Evolutionary conservation across 2,113 vertebrate genomes (phyloP), one percentile per base, ranked within the genome.

Genomic region (Madoqua kirkii): DNA sequence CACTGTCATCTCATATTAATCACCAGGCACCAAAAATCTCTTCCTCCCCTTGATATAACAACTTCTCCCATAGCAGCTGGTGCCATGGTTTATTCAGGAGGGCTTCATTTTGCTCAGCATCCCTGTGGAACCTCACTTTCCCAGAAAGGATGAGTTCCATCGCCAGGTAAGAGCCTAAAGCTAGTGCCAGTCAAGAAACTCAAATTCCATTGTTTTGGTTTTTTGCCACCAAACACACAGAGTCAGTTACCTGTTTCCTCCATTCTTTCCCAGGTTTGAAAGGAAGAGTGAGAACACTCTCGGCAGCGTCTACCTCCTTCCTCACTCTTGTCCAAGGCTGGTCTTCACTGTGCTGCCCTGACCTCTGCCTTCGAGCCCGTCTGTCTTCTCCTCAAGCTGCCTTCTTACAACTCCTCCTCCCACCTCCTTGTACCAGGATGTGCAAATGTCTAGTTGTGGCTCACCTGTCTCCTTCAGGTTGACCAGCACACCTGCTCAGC

Each of bases 1-100:
- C n/a, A 59, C n/a, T 50, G 19, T 52, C 79, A 62, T 64, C 82
- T 74, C n/a, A 48, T 60, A 79, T n/a, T 89, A 89, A 79, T 60
- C 54, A 78, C 15, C 40, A 78, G 67, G 17, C 52, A 71, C 55
- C 43, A 10, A 60, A 92, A 95, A 36, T 16, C 16, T 76, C 91
- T 55, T 76, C 64, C 27, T 67, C 7, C 36, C 21, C 9, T 40
- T 12, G 33, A 91, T 29, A 29, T 13, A 81, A 91, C 6, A 54
- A 40, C 21, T 54, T 95, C 67, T 82, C 81, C 88, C 19, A 2
- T 0, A 54, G 89, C 29, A 76, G 76, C 67, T 29, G 33, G 17
- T 16, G 12, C 57, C 25, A 11, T 2, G 2, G 19, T 23, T 96
- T 31, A 76, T 10, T 6, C 17, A 16, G 13, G 29, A 88, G 57